A percentile compares a stretch with the other conserved stretches of the same genome.
Conservation (phyloP, 1,140 invertebrate species). For the Meloidogyne exigua region DNA sequence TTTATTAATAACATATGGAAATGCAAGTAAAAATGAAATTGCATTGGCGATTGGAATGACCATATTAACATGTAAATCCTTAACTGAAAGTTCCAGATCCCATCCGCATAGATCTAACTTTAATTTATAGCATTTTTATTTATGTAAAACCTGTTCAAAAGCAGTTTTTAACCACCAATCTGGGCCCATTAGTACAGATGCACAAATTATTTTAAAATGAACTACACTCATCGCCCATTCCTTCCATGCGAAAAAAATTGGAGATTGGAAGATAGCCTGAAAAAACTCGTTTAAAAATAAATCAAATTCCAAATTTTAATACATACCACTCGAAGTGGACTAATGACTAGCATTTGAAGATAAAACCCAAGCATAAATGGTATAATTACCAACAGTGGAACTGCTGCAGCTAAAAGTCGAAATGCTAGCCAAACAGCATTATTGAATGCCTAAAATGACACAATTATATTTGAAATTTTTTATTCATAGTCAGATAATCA, state of each 20-base stretch:
- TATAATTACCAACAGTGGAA: slow-evolving; percentile 80
- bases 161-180: slow-evolving; percentile 86
- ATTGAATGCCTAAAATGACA: slow-evolving; percentile 33
- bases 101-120: slow-evolving; percentile 79
- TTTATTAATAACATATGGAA: slow-evolving; percentile 47
- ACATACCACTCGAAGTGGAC: slow-evolving; percentile 88
- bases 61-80: slow-evolving; percentile 79
- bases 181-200: slow-evolving; percentile 92
- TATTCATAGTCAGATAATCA: slow-evolving; percentile 20
- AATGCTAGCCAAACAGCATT: slow-evolving; percentile 62
- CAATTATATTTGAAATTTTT: no score
- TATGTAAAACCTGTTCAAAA: slow-evolving; percentile 76
- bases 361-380: slow-evolving; percentile 80
- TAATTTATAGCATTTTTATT: no score
- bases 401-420: slow-evolving; percentile 72
- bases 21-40: slow-evolving; percentile 49
- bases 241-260: slow-evolving; percentile 78
- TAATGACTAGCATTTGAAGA: slow-evolving; percentile 78
- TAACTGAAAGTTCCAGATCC: slow-evolving; percentile 85
- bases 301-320: not conserved
- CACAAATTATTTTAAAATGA: slow-evolving; percentile 96
- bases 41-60: slow-evolving; percentile 81
- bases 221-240: slow-evolving; percentile 74
- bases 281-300: slow-evolving; percentile 65
- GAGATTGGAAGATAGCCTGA: slow-evolving; percentile 83